These are phyloP conservation scores for Tadarida brasiliensis DNA, from an alignment of 2,797 vertebrate genomes.

Conservation along the genomic window DNA sequence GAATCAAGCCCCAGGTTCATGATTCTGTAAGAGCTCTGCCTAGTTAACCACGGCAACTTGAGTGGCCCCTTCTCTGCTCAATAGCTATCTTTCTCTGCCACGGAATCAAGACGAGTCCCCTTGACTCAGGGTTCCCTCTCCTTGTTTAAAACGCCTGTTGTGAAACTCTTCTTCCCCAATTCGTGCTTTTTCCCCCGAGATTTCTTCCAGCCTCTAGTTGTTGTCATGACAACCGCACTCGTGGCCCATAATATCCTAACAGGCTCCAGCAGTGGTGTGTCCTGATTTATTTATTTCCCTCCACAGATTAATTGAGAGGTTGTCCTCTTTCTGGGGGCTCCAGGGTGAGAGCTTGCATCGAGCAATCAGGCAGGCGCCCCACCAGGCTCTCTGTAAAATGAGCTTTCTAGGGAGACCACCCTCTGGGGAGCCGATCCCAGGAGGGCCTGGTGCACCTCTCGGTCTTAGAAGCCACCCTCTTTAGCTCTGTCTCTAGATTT, in stretches of 20 bases:
- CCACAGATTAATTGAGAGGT: not conserved
- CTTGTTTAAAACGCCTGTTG: not conserved
- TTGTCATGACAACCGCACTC: not conserved
- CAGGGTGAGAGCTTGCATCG: too few relatives aligned
- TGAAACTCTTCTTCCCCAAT: conserved; percentile 17
- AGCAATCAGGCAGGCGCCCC: not conserved
- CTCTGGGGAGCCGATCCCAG: rapidly evolving
- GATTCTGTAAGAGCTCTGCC: not conserved
- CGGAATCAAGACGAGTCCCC: not conserved
- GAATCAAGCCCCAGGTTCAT: not conserved
- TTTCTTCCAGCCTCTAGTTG: not conserved
- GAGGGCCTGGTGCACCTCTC: not conserved
- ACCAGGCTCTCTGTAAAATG: not conserved
- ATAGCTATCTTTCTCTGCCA: not conserved
- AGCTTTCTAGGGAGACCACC: not conserved
- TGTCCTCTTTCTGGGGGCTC: not conserved
- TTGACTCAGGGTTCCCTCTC: not conserved
- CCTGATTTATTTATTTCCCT: conserved; percentile 11
- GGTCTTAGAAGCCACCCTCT: not conserved
- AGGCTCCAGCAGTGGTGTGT: not conserved
- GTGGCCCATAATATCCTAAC: not conserved
- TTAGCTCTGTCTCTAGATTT: conserved; percentile 9
- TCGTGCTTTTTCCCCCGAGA: not conserved
- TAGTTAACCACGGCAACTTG: not conserved
- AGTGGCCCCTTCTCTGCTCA: not conserved